Percentiles rank a stretch among this genome's conserved stretches.
Evolutionary conservation across 2,113 vertebrate species (phyloP).

Genomic region (Pteruthius melanotis): DNA sequence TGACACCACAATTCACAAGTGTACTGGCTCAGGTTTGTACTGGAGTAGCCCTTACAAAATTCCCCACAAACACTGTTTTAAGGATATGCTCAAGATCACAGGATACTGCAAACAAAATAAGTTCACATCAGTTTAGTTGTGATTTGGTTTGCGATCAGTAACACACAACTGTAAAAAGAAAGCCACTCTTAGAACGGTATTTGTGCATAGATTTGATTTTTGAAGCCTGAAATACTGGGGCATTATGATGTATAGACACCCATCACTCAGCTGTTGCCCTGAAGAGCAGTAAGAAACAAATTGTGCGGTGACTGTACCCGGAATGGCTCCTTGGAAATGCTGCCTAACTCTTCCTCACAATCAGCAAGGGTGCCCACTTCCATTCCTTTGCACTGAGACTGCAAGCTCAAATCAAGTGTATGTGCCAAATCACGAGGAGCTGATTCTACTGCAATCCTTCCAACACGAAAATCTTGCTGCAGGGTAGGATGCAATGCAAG

Average conservation of each 20-base stretch:
- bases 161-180: not conserved
- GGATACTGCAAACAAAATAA: not conserved
- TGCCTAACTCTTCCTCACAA: not conserved
- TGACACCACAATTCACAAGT: not conserved
- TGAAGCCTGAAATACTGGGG: not conserved
- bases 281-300: not conserved
- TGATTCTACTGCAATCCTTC: not conserved
- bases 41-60: not conserved
- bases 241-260: not conserved
- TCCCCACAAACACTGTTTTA: not conserved
- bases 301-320: not conserved
- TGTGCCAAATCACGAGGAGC: not conserved
- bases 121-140: not conserved
- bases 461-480: not conserved
- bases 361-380: not conserved
- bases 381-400: not conserved
- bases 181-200: not conserved
- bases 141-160: not conserved
- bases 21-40: not conserved
- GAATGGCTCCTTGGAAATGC: not conserved
- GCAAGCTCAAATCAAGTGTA: not conserved
- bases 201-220: not conserved
- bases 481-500: constrained; percentile 28
- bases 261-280: not conserved
- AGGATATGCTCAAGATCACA: not conserved